Evolutionary conservation across 1,140 invertebrate species (phyloP), one percentile per base, ranked within the genome.

Genomic region (Cydia fagiglandana): DNA sequence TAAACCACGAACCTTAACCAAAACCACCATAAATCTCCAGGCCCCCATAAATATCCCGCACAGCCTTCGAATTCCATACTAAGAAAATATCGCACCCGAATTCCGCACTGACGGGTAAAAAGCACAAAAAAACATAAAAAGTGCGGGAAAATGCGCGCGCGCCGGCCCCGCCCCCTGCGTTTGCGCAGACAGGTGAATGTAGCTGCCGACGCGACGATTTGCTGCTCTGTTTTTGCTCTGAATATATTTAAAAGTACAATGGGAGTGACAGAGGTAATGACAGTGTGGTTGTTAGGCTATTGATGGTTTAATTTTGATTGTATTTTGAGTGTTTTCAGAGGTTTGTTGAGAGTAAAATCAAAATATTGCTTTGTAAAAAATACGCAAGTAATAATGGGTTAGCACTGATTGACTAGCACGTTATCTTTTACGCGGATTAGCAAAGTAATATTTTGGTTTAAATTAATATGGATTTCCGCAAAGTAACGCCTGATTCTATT

Each of bases 81-180:
- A 80, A 86, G 87, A 84, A 90, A 90, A 91, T 91, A 91, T 90
- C 87, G 90, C 90, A 91, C 90, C 90, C 87, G 87, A 90, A 91
- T 91, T 91, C 89, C 88, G 82, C 73, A 81, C 81, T 86, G 87
- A 88, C 85, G 83, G 81, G 79, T 73, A 76, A 84, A 86, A 86
- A 86, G 78, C 80, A 81, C 53, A 50, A 86, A 90, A 30, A 30
- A 30, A 30, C 30, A 1, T 24, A 30, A 89, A 89, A 90, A 86
- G 85, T 53, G 50, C 83, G 86, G 80, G 89, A 86, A 86, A 84
- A 82, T 13, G 80, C 83, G 88, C 88, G 84, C 86, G 79, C 73
- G 79, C 41, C 24, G 78, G 78, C 88, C 79, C 81, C 88, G 84
- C 89, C 86, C 88, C 86, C 80, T 84, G 85, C 81, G 83, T 81